Evolutionary conservation across 2,797 vertebrate species (phyloP).

Genomic region (Oreortyx pictus): DNA sequence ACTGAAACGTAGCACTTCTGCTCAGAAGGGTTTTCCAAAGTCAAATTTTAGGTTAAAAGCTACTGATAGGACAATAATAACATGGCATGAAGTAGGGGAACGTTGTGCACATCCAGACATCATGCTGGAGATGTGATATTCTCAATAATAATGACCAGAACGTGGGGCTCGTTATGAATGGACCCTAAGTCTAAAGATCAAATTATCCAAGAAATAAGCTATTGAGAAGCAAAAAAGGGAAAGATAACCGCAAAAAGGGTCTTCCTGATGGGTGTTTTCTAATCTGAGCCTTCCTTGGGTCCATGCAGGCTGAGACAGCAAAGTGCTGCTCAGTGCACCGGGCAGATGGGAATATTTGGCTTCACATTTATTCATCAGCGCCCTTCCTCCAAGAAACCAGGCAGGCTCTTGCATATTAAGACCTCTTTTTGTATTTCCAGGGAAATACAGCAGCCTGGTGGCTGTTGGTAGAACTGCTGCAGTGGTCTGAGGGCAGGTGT

Average conservation of each 20-base stretch:
- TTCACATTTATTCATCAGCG: neutral
- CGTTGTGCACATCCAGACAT: neutral
- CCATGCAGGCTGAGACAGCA: accelerated
- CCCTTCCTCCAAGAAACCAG: neutral
- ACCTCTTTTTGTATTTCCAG: constrained; percentile 46
- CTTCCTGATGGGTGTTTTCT: neutral
- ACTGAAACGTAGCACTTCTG: neutral
- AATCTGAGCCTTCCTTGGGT: neutral
- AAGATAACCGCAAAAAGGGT: neutral
- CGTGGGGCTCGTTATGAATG: neutral
- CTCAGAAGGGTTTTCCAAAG: neutral
- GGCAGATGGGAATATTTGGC: neutral
- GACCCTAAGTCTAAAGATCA: neutral
- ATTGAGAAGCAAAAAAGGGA: neutral
- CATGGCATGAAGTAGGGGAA: neutral
- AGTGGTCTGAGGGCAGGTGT: neutral
- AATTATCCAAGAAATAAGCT: neutral
- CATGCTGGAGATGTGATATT: neutral
- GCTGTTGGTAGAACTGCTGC: constrained; percentile 59
- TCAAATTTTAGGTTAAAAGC: neutral
- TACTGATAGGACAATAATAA: neutral
- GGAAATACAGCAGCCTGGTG: constrained; percentile 70
- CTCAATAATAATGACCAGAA: neutral
- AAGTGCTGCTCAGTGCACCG: accelerated
- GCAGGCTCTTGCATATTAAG: neutral